Base-by-base conservation (phyloP, 2,113 vertebrate species). In the Seriola dumerili region DNA sequence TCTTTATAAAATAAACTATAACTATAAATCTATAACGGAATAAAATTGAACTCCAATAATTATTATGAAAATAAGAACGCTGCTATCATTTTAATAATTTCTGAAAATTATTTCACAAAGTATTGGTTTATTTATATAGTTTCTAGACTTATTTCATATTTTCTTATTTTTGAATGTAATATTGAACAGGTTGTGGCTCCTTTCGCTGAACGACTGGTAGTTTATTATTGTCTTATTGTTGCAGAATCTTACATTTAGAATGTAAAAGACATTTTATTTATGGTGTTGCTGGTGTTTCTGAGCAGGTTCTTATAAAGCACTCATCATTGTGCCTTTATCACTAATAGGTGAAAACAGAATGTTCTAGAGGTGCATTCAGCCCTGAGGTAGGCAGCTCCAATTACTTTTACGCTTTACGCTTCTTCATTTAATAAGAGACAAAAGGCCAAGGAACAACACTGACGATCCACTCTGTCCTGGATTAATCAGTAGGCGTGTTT, bases 401-500 rank as follows among this genome's bases (percentile, higher is more conserved):
- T 64, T 54, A 58, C 73, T 66, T 66, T 72, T 69, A 38, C 7
- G 72, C 82, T 46, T 72, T 32, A 69, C 74, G 79, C 71, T 23
- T 68, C 72, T 85, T 44, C 38, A 59, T 88, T 85, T 84, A 90
- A 89, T 88, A 69, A 86, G 81, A 83, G 76, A 88, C 86, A 85
- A 88, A 92, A 89, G 88, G 86, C 78, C 86, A 89, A 83, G 78
- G 67, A 89, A 82, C 83, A 84, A 77, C 78, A 73, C 59, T 75
- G 77, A 84, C 23, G 55, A 89, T 88, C 79, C 55, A 66, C 78
- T 86, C 77, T 71, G 87, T 89, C 84, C 83, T 81, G 78, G 78
- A 88, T 87, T 92, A 86, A 92, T 92, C 86, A 82, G 91, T 17
- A 32, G 66, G 69, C 55, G 17, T 78, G 86, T 90, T 92, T 88